Conservation (phyloP, 1,140 invertebrate species). For the Apis florea region DNA sequence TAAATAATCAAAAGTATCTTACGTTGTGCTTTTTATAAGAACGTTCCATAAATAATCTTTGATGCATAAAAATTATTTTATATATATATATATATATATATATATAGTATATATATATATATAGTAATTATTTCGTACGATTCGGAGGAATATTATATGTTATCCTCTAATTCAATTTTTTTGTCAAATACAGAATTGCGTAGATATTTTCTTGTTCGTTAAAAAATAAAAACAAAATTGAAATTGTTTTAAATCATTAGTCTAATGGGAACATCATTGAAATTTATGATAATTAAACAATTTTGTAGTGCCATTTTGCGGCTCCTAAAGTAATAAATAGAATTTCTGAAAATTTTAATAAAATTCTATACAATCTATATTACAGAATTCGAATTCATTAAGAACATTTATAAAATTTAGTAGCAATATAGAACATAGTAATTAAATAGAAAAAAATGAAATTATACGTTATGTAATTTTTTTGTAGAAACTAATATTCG, state of each 20-base stretch:
- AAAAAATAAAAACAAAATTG: constrained; percentile 5
- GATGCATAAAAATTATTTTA: not conserved
- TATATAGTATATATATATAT: no score
- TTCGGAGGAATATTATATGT: constrained; percentile 22
- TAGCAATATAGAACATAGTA: constrained; percentile 27
- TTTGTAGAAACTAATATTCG: constrained; percentile 12
- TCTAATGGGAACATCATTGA: constrained; percentile 19
- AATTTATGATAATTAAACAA: constrained; percentile 21
- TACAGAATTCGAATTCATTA: constrained; percentile 31
- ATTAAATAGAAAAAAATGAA: constrained; percentile 16
- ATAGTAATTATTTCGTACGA: constrained; percentile 52
- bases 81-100: no score
- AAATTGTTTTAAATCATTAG: constrained; percentile 43
- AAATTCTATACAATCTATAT: constrained; percentile 22
- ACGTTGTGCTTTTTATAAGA: not conserved
- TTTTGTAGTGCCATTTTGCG: constrained; percentile 22
- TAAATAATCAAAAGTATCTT: not conserved
- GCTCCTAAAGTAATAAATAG: constrained; percentile 10
- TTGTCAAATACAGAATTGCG: constrained; percentile 30
- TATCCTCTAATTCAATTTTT: constrained; percentile 31
- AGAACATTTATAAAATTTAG: constrained; percentile 32
- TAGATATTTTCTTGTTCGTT: constrained; percentile 22
- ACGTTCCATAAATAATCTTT: not conserved
- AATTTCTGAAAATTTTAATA: constrained; percentile 26
- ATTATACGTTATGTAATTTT: constrained; percentile 18